These are phyloP conservation scores for Takifugu flavidus DNA, from an alignment of 2,113 vertebrate genomes.

Conservation along the genomic window DNA sequence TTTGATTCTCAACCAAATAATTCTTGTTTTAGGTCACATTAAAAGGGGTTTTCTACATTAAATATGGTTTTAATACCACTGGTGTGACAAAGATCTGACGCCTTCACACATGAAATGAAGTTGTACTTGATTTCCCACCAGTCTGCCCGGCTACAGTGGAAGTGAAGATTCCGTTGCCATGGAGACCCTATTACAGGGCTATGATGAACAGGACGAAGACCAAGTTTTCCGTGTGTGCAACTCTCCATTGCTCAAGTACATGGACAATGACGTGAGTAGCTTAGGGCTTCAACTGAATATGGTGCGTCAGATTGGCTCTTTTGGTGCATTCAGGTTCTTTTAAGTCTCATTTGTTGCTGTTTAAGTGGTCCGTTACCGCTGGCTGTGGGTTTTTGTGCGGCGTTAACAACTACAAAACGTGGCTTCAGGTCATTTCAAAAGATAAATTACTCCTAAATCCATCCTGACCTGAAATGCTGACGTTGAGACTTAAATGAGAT, in stretches of 20 bases:
- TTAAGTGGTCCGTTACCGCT: not conserved
- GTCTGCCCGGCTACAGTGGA: constrained; percentile 92
- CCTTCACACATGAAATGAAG: not conserved
- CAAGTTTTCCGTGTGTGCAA: constrained; percentile 89
- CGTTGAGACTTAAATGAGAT: too few relatives aligned
- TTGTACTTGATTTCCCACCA: constrained; percentile 51
- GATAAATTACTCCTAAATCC: too few relatives aligned
- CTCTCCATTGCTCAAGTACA: constrained; percentile 95
- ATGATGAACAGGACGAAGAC: constrained; percentile 96
- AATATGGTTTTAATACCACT: not conserved
- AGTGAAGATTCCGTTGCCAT: constrained; percentile 91
- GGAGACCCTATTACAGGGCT: constrained; percentile 90
- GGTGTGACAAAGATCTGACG: not conserved
- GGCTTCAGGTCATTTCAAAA: too few relatives aligned
- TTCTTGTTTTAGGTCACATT: too few relatives aligned
- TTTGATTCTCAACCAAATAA: too few relatives aligned
- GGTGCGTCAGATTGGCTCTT: not conserved
- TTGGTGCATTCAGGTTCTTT: too few relatives aligned
- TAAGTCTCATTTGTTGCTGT: not conserved
- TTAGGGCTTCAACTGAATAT: not conserved
- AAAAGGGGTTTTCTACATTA: not conserved
- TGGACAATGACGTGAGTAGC: constrained; percentile 97
- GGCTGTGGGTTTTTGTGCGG: too few relatives aligned
- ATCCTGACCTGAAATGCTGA: too few relatives aligned
- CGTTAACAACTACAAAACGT: too few relatives aligned